Evolutionary conservation across 2,888 invertebrate genomes (phyloP), one percentile per base, ranked within the genome.

Genomic region (Theretra japonica): DNA sequence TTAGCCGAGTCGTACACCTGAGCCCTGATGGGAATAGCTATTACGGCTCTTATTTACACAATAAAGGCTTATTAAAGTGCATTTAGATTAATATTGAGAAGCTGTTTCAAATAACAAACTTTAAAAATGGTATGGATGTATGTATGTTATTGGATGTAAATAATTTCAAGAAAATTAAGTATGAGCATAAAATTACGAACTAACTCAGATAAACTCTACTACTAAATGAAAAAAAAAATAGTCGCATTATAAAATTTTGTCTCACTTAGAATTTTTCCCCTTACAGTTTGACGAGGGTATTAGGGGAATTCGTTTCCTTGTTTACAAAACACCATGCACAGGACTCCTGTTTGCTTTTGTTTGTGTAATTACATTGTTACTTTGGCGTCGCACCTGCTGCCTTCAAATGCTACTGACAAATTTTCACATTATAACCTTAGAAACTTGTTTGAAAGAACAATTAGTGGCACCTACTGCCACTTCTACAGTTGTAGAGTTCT

Each of bases 311-410:
- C 83, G 82, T 84, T 82, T 86, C 80, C 82, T 83, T 87, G 81
- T 87, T 88, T 87, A 83, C 86, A 80, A 84, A 83, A 86, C 80
- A 83, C 80, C 83, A 83, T 81, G 80, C 78, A 76, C 75, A 75
- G 80, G 74, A 74, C 71, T n/a, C 74, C 78, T 81, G 81, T 83
- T 83, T 82, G 81, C 82, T 80, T 85, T 85, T 83, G 80, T 85
- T 82, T 81, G 53, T 77, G 80, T 86, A 86, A 86, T 86, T 85
- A 83, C 83, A 82, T 84, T 83, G 82, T 81, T 81, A 81, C 83
- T 82, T 82, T 77, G 77, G 75, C 73, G 76, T 79, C 80, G 77
- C 84, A 84, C 84, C 84, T 86, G 84, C 80, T 84, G 78, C 79
- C 77, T 69, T 80, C 79, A 80, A 80, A 81, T 78, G 74, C 73